Evolutionary conservation across 2,113 vertebrate genomes (phyloP), one percentile per base, ranked within the genome.

Genomic region (Neotragus moschatus): DNA sequence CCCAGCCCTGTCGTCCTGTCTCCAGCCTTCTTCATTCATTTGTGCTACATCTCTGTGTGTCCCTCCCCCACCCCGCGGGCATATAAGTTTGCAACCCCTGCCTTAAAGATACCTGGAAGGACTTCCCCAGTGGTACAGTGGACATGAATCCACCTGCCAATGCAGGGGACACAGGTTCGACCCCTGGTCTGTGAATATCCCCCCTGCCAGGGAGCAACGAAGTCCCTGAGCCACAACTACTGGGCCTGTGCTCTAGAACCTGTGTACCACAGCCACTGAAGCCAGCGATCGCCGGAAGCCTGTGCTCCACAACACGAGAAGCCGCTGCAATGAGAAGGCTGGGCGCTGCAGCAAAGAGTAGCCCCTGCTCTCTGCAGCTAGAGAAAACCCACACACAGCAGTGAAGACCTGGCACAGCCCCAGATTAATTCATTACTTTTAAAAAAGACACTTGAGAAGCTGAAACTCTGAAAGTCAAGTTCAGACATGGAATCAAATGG

Each of bases 61-160:
- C 30, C 23, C 6, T 19, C 58, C 30, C 17, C 0, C 0, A 0
- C 33, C 60, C 28, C 14, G 1, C 5, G 21, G 36, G 36, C 28
- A 45, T 16, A 26, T 45, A 36, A 55, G 23, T 55, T 79, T 63
- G 47, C 21, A 55, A 13, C 45, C 13, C 2, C 45, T 39, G 63
- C 80, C 30, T 56, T 56, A 47, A 80, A 91, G 47, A 25, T 7
- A 12, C 1, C 43, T 84, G 12, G 7, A 75, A 43, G 12, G 70
- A 43, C 70, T 43, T 43, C 39, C 36, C 70, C 43, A 43, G 3
- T 43, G 70, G 36, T 25, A 25, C 5, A 25, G 70, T 73, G 7
- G 70, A 26, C 39, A 43, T 7, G 23, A 75, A 75, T 43, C 70
- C 39, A 75, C 39, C 23, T 43, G 70, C 23, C 70, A 43, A 3